Evolutionary conservation across 1,140 invertebrate genomes (phyloP), one percentile per base, ranked within the genome.

Genomic region (Pogonognathellus flavescens): DNA sequence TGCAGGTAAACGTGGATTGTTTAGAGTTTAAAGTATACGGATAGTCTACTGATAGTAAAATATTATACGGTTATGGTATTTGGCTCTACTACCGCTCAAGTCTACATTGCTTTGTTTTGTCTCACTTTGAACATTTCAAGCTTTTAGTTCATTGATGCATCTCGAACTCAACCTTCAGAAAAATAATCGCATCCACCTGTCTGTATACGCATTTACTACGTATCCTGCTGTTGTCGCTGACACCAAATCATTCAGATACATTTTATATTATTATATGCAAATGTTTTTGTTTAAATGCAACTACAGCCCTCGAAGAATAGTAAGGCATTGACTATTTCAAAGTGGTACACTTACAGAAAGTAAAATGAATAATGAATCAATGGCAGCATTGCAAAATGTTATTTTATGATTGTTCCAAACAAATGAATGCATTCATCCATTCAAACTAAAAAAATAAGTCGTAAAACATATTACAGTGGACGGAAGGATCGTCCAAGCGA

Each of bases 321-420:
- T 41, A n/a, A n/a, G n/a, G 31, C 31, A 41, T 41, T 41, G 31
- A 41, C 31, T 41, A 6, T 41, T 6, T 41, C 6, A 41, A 41
- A 41, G 31, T 41, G 31, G 31, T 41, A 41, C 31, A 41, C 25
- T 18, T 16, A 50, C 41, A 76, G 70, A 76, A 76, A 76, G 70
- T 25, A 76, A 76, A 41, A 31, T 76, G 70, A 76, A 76, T 25
- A 31, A 76, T 76, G 70, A 31, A 41, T 70, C 20, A 14, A 72
- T 4, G 25, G 41, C 31, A 49, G 16, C 31, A 76, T 76, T 76
- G 25, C 70, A 76, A 76, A 76, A 76, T 70, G 14, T 14, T 76
- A 76, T 76, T 76, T 14, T 76, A 76, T 76, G 41, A 50, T 76
- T 76, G 70, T 76, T 31, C 70, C 31, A 76, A 76, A 49, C 70